Base-by-base conservation (phyloP, 1,140 invertebrate genomes). In the Ceratitis capitata region DNA sequence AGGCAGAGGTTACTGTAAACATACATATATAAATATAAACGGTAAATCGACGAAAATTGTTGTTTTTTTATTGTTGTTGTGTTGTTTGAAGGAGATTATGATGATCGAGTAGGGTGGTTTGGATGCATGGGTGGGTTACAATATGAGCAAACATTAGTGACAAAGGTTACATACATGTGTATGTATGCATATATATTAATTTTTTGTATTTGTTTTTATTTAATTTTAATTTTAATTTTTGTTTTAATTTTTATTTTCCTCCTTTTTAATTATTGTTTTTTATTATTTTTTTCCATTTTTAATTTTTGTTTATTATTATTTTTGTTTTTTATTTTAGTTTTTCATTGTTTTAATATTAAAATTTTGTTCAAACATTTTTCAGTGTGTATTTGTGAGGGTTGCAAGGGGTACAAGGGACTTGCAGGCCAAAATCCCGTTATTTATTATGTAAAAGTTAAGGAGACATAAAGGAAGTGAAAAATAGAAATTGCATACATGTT, bases 1-100 rank as follows among this genome's bases (percentile, higher is more conserved):
- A 85, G 88, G 89, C 87, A 91, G 87, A 87, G 89, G 89, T 91
- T 91, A 91, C 89, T 91, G 89, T 86, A 91, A 91, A 19, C 29
- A 78, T 23, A 19, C 29, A 78, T 23, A 56, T 53, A 85, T 26
- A 45, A 69, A 84, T 29, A 19, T 39, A 39, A 19, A 23, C 19
- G 45, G 69, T 45, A 23, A 23, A 29, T n/a, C n/a, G n/a, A n/a
- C n/a, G n/a, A n/a, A n/a, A n/a, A n/a, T 49, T 56, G 51, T 9
- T 9, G 51, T 56, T 56, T n/a, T 56, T 5, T 56, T 23, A 56
- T 19, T 56, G 23, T 32, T 32, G 23, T 32, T 32, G 29, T 29
- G 5, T 14, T 35, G 6, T 3, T 32, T 16, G 29, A 49, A n/a
- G 51, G 51, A n/a, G 12, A 6, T 56, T 56, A 56, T 56, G 51